phyloP scores from a whole-genome alignment of 2,113 vertebrate genomes.

The Athene noctua region DNA sequence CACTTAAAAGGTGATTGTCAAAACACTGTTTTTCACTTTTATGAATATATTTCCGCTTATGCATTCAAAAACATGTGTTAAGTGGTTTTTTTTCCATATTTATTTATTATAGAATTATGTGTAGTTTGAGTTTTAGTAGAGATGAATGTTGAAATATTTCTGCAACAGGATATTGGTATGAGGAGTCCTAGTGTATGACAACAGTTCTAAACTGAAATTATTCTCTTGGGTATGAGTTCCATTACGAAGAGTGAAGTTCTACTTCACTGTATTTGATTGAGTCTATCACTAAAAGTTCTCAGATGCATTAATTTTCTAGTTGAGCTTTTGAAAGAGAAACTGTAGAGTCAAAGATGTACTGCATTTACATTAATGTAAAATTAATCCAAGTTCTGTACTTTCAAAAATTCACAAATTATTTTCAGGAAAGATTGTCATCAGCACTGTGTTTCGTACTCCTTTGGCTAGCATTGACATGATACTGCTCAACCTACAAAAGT shows the following conservation, averaged over 20 bases:
- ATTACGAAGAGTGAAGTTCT: not conserved
- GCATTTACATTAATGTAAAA: not conserved
- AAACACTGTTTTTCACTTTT: not conserved
- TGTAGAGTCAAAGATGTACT: not conserved
- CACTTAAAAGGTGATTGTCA: not conserved
- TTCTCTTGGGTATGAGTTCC: conserved; percentile 17
- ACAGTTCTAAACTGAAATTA: not conserved
- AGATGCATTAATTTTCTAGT: not conserved
- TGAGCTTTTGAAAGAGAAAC: not conserved
- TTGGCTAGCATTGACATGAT: not conserved
- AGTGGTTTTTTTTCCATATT: too few species aligned
- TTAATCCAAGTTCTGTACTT: not conserved
- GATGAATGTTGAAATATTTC: not conserved
- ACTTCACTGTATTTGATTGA: not conserved
- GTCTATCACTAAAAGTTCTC: not conserved
- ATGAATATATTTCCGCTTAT: not conserved
- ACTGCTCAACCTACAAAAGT: not conserved
- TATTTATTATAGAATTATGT: too few species aligned
- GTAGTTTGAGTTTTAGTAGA: not conserved
- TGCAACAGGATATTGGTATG: not conserved
- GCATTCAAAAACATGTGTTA: not conserved
- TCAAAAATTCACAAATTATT: too few species aligned
- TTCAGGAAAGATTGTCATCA: not conserved
- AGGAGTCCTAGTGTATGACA: not conserved
- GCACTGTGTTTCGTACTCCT: not conserved